Evolutionary conservation across 2,888 invertebrate species (phyloP), one percentile per base, ranked within the genome.

Genomic region (Limnephilus lunatus): DNA sequence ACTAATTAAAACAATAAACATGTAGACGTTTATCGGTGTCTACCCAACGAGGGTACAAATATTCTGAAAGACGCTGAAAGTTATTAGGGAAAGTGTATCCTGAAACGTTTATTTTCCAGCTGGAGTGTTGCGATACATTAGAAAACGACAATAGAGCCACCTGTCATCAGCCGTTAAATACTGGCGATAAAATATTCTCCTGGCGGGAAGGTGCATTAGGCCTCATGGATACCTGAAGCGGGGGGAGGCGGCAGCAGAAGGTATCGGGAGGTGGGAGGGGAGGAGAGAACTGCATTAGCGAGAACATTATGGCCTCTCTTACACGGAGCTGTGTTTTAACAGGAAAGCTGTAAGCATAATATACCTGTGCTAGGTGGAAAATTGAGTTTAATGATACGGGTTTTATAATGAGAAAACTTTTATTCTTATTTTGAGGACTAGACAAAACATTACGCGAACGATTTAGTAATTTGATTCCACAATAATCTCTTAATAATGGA

Each of bases 101-200:
- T 83, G 83, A 35, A 83, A 83, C 83, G 32, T 83, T 53, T 53
- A 19, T 53, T 53, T 83, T 53, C 53, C 30, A 83, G 32, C 83
- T 31, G 35, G 83, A 83, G 83, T 30, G 86, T 48, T 44, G 86
- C 88, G 68, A 80, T 80, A 88, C 80, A 88, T 80, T 80, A 53
- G 19, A 88, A 88, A 88, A 88, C 68, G 35, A 80, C 35, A 88
- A 88, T 80, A 88, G 68, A 80, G 88, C 25, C 68, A 88, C 88
- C 88, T 68, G 88, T 32, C 88, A 30, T 88, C 39, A 83, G 19
- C 14, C 19, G 30, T 31, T 31, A 85, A 85, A 85, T 44, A 44
- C n/a, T 32, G n/a, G 44, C 44, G 85, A 85, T 85, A 85, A 85
- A 85, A 30, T 44, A 15, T 19, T 35, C 68, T 89, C 3, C 80